Evolutionary conservation across 1,140 invertebrate genomes (phyloP).

Genomic region (Glomeris maerens): DNA sequence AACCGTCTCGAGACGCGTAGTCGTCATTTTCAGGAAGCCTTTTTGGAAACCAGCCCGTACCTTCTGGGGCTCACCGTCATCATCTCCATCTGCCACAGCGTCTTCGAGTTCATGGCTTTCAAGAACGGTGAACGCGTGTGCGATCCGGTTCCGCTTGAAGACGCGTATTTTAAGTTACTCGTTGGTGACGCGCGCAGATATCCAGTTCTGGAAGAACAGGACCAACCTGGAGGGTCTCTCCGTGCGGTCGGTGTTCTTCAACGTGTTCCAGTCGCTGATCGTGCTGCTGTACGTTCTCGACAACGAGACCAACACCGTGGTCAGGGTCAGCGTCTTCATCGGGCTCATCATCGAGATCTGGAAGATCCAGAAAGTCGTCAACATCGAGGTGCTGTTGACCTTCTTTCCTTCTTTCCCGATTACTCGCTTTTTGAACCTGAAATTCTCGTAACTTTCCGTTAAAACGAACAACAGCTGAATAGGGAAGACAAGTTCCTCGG

Average conservation of each 20-base stretch:
- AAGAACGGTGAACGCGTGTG: conserved; percentile 66
- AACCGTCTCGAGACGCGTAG: too few relatives aligned
- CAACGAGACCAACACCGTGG: conserved; percentile 95
- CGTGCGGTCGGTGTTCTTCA: conserved; percentile 97
- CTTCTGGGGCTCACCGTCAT: conserved; percentile 78
- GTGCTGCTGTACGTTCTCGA: conserved; percentile 93
- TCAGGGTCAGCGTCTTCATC: conserved; percentile 79
- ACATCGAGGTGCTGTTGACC: conserved; percentile 30
- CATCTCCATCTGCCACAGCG: conserved; percentile 88
- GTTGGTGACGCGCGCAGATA: conserved; percentile 51
- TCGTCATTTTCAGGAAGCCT: too few relatives aligned
- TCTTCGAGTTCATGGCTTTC: conserved; percentile 97
- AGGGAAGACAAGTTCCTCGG: conserved; percentile 56
- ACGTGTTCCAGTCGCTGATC: conserved; percentile 90
- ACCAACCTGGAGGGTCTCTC: conserved; percentile 94
- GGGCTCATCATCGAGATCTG: conserved; percentile 95
- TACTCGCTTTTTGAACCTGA: too few relatives aligned
- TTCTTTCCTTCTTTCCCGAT: conserved; percentile 2
- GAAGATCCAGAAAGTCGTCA: conserved; percentile 94
- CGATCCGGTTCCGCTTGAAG: background rate
- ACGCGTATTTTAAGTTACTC: background rate
- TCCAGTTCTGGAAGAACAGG: conserved; percentile 98
- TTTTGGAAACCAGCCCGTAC: conserved; percentile 94
- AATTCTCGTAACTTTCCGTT: too few relatives aligned
- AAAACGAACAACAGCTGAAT: too few relatives aligned